These are phyloP conservation scores for Periophthalmus magnuspinnatus DNA, from an alignment of 2,797 vertebrate species.

Conservation along the genomic window DNA sequence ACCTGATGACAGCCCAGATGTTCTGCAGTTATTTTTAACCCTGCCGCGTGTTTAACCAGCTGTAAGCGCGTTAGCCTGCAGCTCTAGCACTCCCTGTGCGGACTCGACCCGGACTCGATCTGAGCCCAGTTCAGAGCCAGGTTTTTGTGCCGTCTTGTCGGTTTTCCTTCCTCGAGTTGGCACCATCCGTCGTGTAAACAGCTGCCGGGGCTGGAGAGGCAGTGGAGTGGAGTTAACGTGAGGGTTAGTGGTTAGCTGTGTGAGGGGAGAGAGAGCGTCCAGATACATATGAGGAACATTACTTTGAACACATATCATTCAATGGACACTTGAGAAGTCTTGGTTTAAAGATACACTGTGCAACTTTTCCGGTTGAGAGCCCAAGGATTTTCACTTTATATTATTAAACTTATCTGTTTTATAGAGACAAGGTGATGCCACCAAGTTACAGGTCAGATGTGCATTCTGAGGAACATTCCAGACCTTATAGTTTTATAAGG, in stretches of 20 bases:
- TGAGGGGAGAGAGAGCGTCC: background rate
- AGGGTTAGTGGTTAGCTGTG: background rate
- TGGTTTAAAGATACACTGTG: background rate
- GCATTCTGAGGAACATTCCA: too few relatives aligned
- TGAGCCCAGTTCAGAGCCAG: conserved; percentile 1
- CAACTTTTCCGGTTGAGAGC: too few relatives aligned
- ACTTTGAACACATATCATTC: background rate
- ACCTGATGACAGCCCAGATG: conserved; percentile 1
- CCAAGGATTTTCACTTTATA: too few relatives aligned
- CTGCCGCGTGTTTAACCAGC: background rate
- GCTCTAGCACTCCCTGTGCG: background rate
- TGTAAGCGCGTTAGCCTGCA: conserved; percentile 2
- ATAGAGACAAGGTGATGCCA: too few relatives aligned
- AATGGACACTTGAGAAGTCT: background rate
- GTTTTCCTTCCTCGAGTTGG: conserved; percentile 3
- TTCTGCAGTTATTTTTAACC: conserved; percentile 5
- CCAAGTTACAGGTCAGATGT: too few relatives aligned
- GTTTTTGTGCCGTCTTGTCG: background rate
- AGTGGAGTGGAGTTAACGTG: background rate
- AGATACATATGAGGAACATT: background rate
- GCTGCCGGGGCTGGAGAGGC: background rate
- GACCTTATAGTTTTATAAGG: too few relatives aligned
- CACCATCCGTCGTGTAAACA: conserved; percentile 1
- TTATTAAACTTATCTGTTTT: too few relatives aligned
- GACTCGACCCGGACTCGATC: background rate